Evolutionary conservation across 2,113 vertebrate genomes (phyloP), one percentile per base, ranked within the genome.

Genomic region (Nycticryphes semicollaris): DNA sequence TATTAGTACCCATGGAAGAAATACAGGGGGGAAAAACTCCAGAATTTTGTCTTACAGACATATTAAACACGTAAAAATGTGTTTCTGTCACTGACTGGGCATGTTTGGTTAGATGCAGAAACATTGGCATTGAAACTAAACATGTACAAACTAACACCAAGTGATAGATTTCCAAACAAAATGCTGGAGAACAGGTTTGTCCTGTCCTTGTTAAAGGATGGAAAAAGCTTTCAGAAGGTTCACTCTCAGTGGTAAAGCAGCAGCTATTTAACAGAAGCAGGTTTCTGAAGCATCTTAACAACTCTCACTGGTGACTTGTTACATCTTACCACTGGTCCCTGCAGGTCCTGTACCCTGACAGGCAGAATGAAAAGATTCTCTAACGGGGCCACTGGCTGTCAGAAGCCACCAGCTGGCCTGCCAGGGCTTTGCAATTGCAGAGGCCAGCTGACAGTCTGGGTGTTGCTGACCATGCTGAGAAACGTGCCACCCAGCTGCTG

Each of bases 401-500:
- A 98, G 97, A 98, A 98, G 98, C 96, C 98, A 98, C 98, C 98
- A 98, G 98, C 98, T 98, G 98, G 98, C 97, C 98, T 98, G 98
- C 98, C 97, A 98, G 96, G 97, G 98, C 97, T 98, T 94, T 97
- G 97, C 93, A 97, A 98, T 96, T 87, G 97, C 98, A 98, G 95
- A 96, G 98, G 97, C 98, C 98, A 99, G 98, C 98, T 98, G 99
- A 99, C 98, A 98, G 96, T 96, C 98, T 98, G 98, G 98, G 97
- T 93, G 96, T 98, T 98, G 95, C 98, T 97, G 98, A 96, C 98
- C 98, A 98, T 98, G 98, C 98, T 98, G 98, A 98, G 98, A 97
- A 98, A 96, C 97, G 97, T 98, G 98, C 98, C 98, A 97, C 98
- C 98, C 99, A 99, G 99, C 99, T 99, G 99, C 98, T 98, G 98